Base-by-base conservation (phyloP, 2,888 invertebrate genomes). In the Malacosoma neustria region DNA sequence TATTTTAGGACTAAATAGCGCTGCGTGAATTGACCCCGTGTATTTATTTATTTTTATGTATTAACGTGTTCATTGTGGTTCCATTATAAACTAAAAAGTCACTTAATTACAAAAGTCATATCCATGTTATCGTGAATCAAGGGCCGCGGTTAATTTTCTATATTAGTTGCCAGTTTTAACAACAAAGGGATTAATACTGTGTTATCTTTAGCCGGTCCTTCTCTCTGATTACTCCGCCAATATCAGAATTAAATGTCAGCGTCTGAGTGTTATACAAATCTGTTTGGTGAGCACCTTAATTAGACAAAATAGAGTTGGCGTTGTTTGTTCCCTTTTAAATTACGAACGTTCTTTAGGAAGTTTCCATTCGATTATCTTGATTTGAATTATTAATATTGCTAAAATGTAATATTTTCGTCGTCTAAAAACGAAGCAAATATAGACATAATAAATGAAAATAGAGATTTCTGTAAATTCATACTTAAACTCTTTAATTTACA, bases 161-260 rank as follows among this genome's bases (percentile, higher is more conserved):
- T 69, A 72, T 75, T 72, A 59, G 51, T 54, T 29, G 51, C 48
- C 57, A 55, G 54, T 60, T 69, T 66, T 57, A 63, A 64, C 55
- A 60, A 57, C 61, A 57, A 52, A 33, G 54, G 63, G 76, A 76
- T 77, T 69, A 77, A 45, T 46, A 40, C 34, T 40, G 35, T 46
- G 56, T 63, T 76, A 76, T 74, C 70, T 43, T 37, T 41, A 40
- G 42, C 42, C 45, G 38, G 42, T 42, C 48, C 50, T 53, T 36
- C 55, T 54, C 47, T 53, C 43, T 65, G 58, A 67, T 68, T 67
- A 47, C 48, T 50, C 45, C 43, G 49, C 44, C 49, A 57, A 54
- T 46, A 51, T 53, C 50, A 41, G 36, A 50, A 45, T 47, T 40
- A 55, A 60, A 54, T 54, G 49, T 43, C 49, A 47, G 33, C 37